Base-by-base conservation (phyloP, 2,797 vertebrate species). In the Loris lydekkerianus region DNA sequence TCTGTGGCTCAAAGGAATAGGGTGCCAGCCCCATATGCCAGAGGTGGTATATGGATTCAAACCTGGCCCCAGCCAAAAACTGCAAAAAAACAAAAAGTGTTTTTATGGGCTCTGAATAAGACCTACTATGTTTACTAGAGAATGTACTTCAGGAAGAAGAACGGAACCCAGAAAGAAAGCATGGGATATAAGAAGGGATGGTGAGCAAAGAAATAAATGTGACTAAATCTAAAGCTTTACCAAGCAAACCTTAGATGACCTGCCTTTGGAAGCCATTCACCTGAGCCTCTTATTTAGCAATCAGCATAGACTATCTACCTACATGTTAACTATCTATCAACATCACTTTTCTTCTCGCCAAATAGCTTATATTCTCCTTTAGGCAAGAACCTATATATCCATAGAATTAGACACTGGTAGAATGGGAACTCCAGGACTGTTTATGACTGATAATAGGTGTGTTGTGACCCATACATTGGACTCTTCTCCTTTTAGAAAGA, bases 311-410 rank as follows among this genome's bases (percentile, higher is more conserved):
- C 13, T 29, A 8, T 2, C 83, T 27, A 53, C 18, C 31, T 84
- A 14, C 31, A 25, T 25, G 20, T 20, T 14, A 43, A 8, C 60
- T 40, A 40, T 53, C 85, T 75, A 11, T 73, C 65, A 49, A 34
- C 20, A 84, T 87, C 53, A 56, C 37, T 86, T 73, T 56, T 58
- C 34, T 78, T 73, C 93, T 88, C 37, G 91, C 49, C 58, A 69
- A 67, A 89, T 76, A 37, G 18, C 15, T 80, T 60, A 61, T 72
- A 15, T 72, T 87, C 60, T 80, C 80, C 61, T 91, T 76, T 56
- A 75, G 21, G n/a, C 37, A 67, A 10, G 20, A 91, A 72, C 63
- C 37, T 23, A n/a, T 4, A 0, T 23, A 67, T 63, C 49, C 94
- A 29, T 78, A 72, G 49, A 80, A 73, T 78, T 34, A 63, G 5